Conservation (phyloP, 1,140 invertebrate species). For the Globodera ellingtonae region DNA sequence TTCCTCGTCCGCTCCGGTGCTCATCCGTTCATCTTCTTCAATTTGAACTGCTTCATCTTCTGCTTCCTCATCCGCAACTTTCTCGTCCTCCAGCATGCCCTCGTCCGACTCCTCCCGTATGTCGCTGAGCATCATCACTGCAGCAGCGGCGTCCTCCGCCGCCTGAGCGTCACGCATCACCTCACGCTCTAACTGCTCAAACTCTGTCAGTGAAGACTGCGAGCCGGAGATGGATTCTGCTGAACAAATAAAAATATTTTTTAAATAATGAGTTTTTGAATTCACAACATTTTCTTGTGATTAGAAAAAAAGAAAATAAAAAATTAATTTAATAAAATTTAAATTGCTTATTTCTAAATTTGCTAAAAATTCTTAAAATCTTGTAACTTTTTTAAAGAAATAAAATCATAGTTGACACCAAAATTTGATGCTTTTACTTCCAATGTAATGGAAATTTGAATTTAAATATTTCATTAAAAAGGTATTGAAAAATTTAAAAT, state of each 20-base stretch:
- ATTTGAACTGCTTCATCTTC: conserved; percentile 7
- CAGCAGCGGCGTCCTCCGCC: conserved; percentile 24
- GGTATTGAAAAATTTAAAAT: too few species aligned
- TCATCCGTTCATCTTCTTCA: conserved; percentile 19
- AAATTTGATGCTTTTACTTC: too few species aligned
- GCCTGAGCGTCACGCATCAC: conserved; percentile 35
- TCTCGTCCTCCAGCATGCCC: conserved; percentile 6
- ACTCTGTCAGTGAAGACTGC: conserved; percentile 52
- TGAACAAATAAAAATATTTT: conserved; percentile 12
- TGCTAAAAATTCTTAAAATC: too few species aligned
- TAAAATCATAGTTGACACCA: too few species aligned
- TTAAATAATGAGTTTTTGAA: too few species aligned
- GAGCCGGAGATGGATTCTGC: conserved; percentile 45
- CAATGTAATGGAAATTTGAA: too few species aligned
- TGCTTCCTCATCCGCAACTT: not conserved
- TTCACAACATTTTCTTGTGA: not conserved
- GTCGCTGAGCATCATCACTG: conserved; percentile 46
- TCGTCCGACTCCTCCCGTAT: conserved; percentile 33
- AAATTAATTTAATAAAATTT: not conserved
- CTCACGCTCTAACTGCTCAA: conserved; percentile 58
- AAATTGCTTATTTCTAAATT: not conserved
- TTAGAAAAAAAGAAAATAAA: too few species aligned
- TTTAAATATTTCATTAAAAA: too few species aligned
- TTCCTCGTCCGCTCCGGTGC: conserved; percentile 25
- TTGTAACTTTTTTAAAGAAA: too few species aligned